Base-by-base conservation (phyloP, 64 coral and sea anemone genomes). In the Anthopleura sola region DNA sequence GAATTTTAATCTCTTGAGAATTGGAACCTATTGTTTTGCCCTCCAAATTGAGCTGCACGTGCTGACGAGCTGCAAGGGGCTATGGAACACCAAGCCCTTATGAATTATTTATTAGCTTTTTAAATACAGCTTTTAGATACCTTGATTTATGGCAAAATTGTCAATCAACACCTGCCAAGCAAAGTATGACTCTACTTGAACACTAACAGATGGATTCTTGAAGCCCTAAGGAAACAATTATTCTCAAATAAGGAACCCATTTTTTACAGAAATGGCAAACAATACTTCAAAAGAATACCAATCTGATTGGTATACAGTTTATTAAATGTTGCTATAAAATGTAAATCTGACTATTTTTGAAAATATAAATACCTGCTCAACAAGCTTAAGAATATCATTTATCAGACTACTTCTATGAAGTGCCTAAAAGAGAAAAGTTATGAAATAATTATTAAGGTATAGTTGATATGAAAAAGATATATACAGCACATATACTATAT, bases 91-190 rank as follows among this genome's bases (percentile, higher is more conserved):
- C n/a, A n/a, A n/a, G n/a, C n/a, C n/a, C n/a, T n/a, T n/a, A n/a
- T n/a, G n/a, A n/a, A n/a, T n/a, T n/a, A n/a, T n/a, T n/a, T n/a
- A n/a, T n/a, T n/a, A n/a, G n/a, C n/a, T n/a, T n/a, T n/a, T n/a
- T n/a, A n/a, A n/a, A n/a, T n/a, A n/a, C n/a, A n/a, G n/a, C n/a
- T n/a, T n/a, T n/a, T n/a, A 44, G 9, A 9, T 49, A 98, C 96
- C 96, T 89, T 82, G 60, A 44, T 92, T 92, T 36, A 88, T 49
- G 3, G 92, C 87, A 91, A 98, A 98, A 85, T 94, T 94, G 75
- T 98, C 92, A 90, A 98, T 94, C 58, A 98, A 87, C 44, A 91
- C 90, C 86, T 89, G 91, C 96, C 96, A 98, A 17, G 96, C 96
- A 7, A 82, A 84, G 34, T 94, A 98, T 13, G 92, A 94, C 84